phyloP scores from a whole-genome alignment of 2,888 invertebrate species.

The Cryptophagus acutangulus region DNA sequence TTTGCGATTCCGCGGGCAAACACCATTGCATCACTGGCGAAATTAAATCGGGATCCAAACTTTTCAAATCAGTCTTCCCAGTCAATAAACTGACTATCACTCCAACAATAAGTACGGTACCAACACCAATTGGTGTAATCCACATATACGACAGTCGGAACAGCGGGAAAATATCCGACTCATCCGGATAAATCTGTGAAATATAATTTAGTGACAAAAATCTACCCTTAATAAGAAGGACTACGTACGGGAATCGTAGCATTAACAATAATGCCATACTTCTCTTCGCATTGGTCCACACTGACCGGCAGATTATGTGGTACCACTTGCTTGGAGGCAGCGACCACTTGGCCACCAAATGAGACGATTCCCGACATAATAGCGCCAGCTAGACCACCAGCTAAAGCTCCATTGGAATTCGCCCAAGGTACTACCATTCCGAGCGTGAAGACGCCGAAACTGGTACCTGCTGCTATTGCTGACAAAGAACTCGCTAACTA shows the following conservation, averaged over 20 bases:
- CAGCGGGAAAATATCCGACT: constrained; percentile 61
- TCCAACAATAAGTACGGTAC: constrained; percentile 64
- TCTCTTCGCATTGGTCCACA: constrained; percentile 45
- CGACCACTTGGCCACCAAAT: constrained; percentile 63
- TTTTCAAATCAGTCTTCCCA: constrained; percentile 50
- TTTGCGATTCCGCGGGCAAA: constrained; percentile 33
- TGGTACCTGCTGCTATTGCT: constrained; percentile 78
- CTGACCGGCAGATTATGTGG: constrained; percentile 55
- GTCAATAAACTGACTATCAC: constrained; percentile 58
- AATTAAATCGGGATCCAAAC: constrained; percentile 55
- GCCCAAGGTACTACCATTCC: constrained; percentile 81
- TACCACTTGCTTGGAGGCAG: constrained; percentile 56
- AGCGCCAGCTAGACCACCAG: constrained; percentile 59
- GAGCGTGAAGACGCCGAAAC: constrained; percentile 76
- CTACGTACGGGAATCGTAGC: constrained; percentile 45
- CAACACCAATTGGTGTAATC: constrained; percentile 70
- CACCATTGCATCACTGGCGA: constrained; percentile 58
- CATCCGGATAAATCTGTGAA: constrained; percentile 41
- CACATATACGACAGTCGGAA: constrained; percentile 78
- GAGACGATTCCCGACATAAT: constrained; percentile 59
- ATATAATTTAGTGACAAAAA: constrained; percentile 11
- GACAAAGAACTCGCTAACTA: constrained; percentile 68
- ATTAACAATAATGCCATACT: constrained; percentile 33
- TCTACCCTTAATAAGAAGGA: constrained; percentile 31
- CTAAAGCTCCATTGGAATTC: constrained; percentile 60